phyloP scores from a whole-genome alignment of 2,888 invertebrate species.

The Drosophila sordidula region DNA sequence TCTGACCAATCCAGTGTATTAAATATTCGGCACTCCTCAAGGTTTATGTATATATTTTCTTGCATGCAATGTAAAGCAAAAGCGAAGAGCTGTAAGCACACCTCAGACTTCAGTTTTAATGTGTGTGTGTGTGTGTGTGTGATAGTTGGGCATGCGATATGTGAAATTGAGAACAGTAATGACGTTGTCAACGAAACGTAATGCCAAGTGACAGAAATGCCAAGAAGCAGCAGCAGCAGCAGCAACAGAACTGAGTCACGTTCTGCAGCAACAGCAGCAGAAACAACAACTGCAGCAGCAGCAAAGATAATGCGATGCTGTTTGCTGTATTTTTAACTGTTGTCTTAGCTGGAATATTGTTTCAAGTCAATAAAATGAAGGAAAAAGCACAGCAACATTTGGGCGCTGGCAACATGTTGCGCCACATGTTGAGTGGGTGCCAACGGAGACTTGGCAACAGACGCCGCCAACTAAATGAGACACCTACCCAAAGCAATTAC shows the following conservation, averaged over 20 bases:
- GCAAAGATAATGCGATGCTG: too few species aligned
- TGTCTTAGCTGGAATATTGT: slow-evolving; percentile 23
- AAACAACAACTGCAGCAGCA: slow-evolving; percentile 13
- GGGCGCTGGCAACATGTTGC: slow-evolving; percentile 42
- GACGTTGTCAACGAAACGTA: slow-evolving; percentile 76
- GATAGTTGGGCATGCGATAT: slow-evolving; percentile 74
- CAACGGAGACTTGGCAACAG: slow-evolving; percentile 37
- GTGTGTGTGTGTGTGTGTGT: slow-evolving; percentile 24
- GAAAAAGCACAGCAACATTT: slow-evolving; percentile 11
- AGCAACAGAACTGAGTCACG: slow-evolving; percentile 3
- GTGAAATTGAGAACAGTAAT: slow-evolving; percentile 80
- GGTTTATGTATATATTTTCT: not conserved
- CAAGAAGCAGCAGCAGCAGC: slow-evolving; percentile 27
- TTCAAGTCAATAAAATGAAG: slow-evolving; percentile 19
- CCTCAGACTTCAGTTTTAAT: slow-evolving; percentile 18
- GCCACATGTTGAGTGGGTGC: slow-evolving; percentile 42
- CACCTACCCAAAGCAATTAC: slow-evolving; percentile 59
- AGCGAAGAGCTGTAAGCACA: slow-evolving; percentile 34
- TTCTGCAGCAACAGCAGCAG: slow-evolving; percentile 7
- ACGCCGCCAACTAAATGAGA: slow-evolving; percentile 47
- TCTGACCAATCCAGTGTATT: too few species aligned
- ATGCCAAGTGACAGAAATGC: slow-evolving; percentile 56
- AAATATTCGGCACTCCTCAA: too few species aligned
- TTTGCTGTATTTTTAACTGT: slow-evolving; percentile 22
- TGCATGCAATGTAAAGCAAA: slow-evolving; percentile 3